phyloP scores from a whole-genome alignment of 2,797 vertebrate species.

The Neosilurus mollespiculum region DNA sequence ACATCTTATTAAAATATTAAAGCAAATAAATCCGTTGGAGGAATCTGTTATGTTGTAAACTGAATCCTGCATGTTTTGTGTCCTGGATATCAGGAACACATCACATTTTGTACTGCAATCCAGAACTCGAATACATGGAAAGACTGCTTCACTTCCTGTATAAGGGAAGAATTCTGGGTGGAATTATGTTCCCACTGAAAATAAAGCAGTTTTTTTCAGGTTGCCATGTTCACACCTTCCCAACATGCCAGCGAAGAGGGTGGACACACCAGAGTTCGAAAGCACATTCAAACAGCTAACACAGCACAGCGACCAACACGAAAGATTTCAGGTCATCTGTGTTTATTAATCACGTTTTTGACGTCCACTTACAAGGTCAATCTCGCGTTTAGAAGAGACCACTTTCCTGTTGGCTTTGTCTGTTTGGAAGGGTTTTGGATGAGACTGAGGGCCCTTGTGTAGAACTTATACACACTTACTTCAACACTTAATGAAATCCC shows the following conservation, averaged over 20 bases:
- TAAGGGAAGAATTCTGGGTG: background rate
- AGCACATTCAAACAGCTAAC: background rate
- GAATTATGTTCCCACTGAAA: background rate
- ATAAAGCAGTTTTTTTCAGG: background rate
- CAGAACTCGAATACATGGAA: background rate
- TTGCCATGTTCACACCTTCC: background rate
- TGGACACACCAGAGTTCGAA: background rate
- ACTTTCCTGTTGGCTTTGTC: background rate
- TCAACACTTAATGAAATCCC: slow-evolving; percentile 79
- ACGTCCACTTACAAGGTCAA: background rate
- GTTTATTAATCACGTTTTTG: background rate
- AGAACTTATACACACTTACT: slow-evolving; percentile 23
- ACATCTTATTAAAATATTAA: background rate
- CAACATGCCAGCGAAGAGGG: background rate
- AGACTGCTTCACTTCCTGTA: background rate
- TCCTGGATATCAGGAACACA: background rate
- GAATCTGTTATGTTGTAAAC: background rate
- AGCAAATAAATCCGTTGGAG: background rate
- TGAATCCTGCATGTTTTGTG: background rate
- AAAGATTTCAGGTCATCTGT: background rate
- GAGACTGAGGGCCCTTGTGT: background rate
- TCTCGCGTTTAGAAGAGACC: background rate
- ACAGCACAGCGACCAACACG: background rate
- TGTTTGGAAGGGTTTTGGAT: background rate
- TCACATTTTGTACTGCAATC: background rate